Evolutionary conservation across 2,888 invertebrate species (phyloP).

Genomic region (Diplolepis rosae): DNA sequence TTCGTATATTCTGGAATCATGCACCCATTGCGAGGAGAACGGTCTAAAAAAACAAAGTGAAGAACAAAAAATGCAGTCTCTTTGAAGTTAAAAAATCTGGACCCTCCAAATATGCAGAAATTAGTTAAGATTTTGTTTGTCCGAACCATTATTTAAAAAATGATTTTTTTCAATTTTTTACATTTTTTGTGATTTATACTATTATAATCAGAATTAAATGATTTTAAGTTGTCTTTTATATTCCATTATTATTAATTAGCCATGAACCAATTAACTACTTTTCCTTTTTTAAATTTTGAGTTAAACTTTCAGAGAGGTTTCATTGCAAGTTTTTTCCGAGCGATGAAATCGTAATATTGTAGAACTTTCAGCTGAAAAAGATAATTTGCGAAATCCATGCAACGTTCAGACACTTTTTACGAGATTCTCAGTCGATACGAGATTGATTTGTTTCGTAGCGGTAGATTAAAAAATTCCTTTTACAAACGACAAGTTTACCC

Average conservation of each 20-base stretch:
- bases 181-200: too few species aligned
- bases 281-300: neutral
- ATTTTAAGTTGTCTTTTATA: neutral
- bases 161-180: too few species aligned
- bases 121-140: neutral
- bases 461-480: constrained; percentile 8
- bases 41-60: neutral
- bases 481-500: constrained; percentile 1
- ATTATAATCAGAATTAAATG: too few species aligned
- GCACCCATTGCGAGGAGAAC: neutral
- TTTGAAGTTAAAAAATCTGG: neutral
- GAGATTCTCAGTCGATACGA: constrained; percentile 33
- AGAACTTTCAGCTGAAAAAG: constrained; percentile 49
- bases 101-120: neutral
- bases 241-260: neutral
- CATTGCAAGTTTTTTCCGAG: constrained; percentile 21
- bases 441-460: too few species aligned
- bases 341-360: constrained; percentile 41
- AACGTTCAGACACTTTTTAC: constrained; percentile 43
- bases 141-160: too few species aligned
- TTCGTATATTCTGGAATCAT: neutral
- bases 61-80: neutral
- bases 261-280: neutral
- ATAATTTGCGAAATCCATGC: constrained; percentile 52
- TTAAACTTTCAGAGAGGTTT: constrained; percentile 11